Base-by-base conservation (phyloP, 2,797 vertebrate species). In the Limosa lapponica region DNA sequence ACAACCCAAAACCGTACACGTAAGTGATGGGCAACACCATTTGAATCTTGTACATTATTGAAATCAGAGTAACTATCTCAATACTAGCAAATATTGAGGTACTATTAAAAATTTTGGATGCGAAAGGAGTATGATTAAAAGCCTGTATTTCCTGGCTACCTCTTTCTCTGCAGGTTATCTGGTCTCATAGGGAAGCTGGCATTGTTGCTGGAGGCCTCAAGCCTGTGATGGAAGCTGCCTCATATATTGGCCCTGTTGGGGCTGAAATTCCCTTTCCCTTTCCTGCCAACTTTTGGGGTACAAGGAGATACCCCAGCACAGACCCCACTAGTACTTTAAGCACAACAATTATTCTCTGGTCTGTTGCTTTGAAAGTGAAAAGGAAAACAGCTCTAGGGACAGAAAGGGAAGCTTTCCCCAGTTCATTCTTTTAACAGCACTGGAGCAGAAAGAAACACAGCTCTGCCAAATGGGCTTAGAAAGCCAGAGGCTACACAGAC, bases 401-500 rank as follows among this genome's bases (percentile, higher is more conserved):
- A 87, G 23, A 92, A 82, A 10, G 1, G 11, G 14, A 46, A 77
- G 2, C 2, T 83, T 91, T 85, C 24, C 12, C 5, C 11, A 14
- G 11, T 57, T 89, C 28, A 28, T 81, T 93, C 24, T 85, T 88
- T 59, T 70, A 85, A 71, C 41, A 71, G 13, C 5, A 54, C 13
- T 58, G 30, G 14, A 49, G 20, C 22, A 58, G 52, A 89, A 86
- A 86, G 32, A 83, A 89, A 57, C 32, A 74, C 8, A 78, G 4
- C 4, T 89, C 54, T 57, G 12, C 10, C 36, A 92, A 81, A 75
- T 25, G 24, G 11, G 7, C 79, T 90, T 73, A 69, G 70, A 82
- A 92, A 93, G 32, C 71, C 71, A 91, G 48, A 91, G 65, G 69
- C 84, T 82, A 49, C 48, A 39, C 2, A 77, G 27, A 87, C 1